phyloP scores from a whole-genome alignment of 2,888 invertebrate species.

The Priocnemis perturbator region DNA sequence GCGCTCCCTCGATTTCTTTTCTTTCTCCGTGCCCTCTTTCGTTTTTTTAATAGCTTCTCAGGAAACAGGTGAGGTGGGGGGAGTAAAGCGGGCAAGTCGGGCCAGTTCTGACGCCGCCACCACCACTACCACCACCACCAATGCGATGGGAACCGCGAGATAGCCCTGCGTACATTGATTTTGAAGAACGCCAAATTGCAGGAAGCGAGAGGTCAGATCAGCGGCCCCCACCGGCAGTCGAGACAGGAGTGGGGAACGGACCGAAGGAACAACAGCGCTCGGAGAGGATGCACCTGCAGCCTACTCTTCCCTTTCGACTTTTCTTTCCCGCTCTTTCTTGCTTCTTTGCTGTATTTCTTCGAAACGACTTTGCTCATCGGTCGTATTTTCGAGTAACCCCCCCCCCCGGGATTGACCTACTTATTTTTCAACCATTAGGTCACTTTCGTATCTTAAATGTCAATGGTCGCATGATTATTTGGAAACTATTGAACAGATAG shows the following conservation, averaged over 20 bases:
- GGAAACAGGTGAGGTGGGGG: conserved; percentile 16
- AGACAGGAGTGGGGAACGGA: conserved; percentile 45
- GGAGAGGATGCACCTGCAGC: conserved; percentile 49
- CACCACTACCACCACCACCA: conserved; percentile 32
- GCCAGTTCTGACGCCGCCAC: conserved; percentile 35
- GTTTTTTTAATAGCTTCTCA: conserved; percentile 29
- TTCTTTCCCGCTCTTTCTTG: neutral
- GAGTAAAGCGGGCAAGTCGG: neutral
- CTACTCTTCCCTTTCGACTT: conserved; percentile 39
- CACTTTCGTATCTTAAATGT: too few species aligned
- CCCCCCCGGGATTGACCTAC: too few species aligned
- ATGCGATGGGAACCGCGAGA: conserved; percentile 62
- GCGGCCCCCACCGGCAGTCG: conserved; percentile 23
- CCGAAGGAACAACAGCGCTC: conserved; percentile 21
- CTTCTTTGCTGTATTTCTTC: too few species aligned
- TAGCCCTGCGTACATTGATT: conserved; percentile 63
- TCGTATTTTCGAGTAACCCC: too few species aligned
- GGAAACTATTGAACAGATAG: too few species aligned
- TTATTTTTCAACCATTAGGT: too few species aligned
- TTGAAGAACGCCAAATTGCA: conserved; percentile 67
- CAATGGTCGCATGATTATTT: too few species aligned
- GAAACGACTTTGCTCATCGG: too few species aligned
- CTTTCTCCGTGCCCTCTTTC: conserved; percentile 18
- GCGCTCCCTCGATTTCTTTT: conserved; percentile 34
- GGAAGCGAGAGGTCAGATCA: conserved; percentile 68